A percentile compares a stretch with the other conserved stretches of the same genome.
Evolutionary conservation across 2,888 invertebrate species (phyloP).

Genomic region (Polyploca ridens): DNA sequence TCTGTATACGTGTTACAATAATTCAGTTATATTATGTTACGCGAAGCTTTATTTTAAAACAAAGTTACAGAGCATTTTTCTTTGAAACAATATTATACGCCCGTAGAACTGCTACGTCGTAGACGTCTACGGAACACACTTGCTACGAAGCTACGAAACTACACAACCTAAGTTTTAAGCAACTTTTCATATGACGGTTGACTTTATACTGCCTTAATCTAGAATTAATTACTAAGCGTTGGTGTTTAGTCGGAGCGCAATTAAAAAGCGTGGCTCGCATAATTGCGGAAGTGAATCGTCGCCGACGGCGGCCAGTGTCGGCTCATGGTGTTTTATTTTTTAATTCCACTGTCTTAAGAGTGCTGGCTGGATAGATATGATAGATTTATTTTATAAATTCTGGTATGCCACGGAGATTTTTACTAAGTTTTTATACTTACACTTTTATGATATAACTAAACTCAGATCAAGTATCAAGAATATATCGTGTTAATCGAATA

Average conservation of each 20-base stretch:
- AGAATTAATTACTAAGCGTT: slow-evolving; percentile 62
- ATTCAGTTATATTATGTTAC: too few relatives aligned
- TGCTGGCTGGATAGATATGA: not conserved
- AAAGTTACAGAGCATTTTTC: too few relatives aligned
- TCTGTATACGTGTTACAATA: not conserved
- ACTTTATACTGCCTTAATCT: slow-evolving; percentile 47
- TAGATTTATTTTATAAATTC: not conserved
- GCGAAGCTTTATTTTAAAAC: not conserved
- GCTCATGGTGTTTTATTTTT: slow-evolving; percentile 16
- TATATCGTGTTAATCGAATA: too few relatives aligned
- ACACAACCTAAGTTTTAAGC: slow-evolving; percentile 3
- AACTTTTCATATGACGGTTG: slow-evolving; percentile 19
- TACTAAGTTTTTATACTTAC: too few relatives aligned
- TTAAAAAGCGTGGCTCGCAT: slow-evolving; percentile 54
- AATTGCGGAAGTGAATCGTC: slow-evolving; percentile 35
- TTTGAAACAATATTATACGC: not conserved
- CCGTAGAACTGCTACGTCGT: slow-evolving; percentile 1
- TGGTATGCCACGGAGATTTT: not conserved
- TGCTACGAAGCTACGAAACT: not conserved
- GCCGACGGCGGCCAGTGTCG: slow-evolving; percentile 14
- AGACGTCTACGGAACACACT: not conserved
- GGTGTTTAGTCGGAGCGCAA: slow-evolving; percentile 62
- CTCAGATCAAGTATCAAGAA: too few relatives aligned
- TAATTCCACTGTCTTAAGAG: slow-evolving; percentile 4
- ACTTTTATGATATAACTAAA: too few relatives aligned